Evolutionary conservation across 2,888 invertebrate genomes (phyloP), one percentile per base, ranked within the genome.

Genomic region (Malacosoma neustria): DNA sequence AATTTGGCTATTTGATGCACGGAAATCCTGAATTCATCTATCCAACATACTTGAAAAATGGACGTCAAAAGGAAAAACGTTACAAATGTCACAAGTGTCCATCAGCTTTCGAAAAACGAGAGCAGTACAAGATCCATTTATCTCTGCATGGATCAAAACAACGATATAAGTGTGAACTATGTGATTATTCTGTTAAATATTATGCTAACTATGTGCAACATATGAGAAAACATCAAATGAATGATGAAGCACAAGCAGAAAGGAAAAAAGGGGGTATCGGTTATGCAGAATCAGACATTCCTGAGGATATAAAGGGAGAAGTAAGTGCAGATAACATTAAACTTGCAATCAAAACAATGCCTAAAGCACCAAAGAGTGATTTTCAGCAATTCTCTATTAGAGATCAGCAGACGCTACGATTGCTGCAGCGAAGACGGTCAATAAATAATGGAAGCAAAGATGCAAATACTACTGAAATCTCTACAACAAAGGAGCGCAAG

Each of bases 121-220:
- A 93, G 55, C 94, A 95, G 66, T 95, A 93, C 69, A 92, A 93
- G 68, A 90, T 93, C 14, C 96, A 96, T 72, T 73, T 93, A 50
- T 91, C 92, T 11, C 76, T 95, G 32, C 96, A 96, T 62, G 95
- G 95, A 3, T 92, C 94, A 0, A 91, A 92, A 55, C 94, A 95
- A 68, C 88, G 92, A 42, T 95, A 93, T 67, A 91, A 90, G 51
- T 96, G 96, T 76, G 91, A 93, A 53, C 86, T 90, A 32, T 96
- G 96, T 71, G 95, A 96, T 74, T 95, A 95, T 72, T 93, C 95
- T 1, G 95, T 95, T 0, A 93, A 94, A 54, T 94, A 94, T 66
- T 93, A 92, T 54, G 94, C 94, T 1, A 93, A 94, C 64, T 92
- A 93, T 52, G 90, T 91, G 29, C 95, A 95, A 63, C 96, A 96